Conservation (phyloP, 2,888 invertebrate genomes). For the Clostera curtula region DNA sequence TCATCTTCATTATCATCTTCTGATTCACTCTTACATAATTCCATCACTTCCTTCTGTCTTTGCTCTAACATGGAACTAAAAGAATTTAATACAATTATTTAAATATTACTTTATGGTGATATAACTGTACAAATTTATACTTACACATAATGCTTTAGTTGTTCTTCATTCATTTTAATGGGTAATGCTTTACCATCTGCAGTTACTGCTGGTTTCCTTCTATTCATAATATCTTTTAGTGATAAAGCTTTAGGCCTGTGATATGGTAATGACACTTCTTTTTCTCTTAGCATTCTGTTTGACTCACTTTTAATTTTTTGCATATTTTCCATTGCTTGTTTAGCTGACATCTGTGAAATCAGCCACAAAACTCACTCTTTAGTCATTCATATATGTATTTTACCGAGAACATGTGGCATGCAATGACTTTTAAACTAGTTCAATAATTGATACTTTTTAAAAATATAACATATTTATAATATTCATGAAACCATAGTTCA, state of each 20-base stretch:
- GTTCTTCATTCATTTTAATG: constrained; percentile 80
- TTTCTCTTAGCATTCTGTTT: constrained; percentile 86
- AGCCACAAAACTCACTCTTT: no score
- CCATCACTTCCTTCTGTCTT: constrained; percentile 82
- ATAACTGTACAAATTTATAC: constrained; percentile 25
- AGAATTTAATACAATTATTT: not conserved
- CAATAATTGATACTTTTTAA: no score
- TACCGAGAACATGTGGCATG: no score
- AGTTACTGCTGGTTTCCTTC: constrained; percentile 47
- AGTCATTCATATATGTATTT: no score
- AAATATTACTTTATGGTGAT: not conserved
- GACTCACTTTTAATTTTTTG: constrained; percentile 88
- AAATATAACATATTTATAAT: no score
- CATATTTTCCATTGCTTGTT: constrained; percentile 80
- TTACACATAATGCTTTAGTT: constrained; percentile 79
- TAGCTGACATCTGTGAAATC: constrained; percentile 77
- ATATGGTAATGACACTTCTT: constrained; percentile 85
- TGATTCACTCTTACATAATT: constrained; percentile 82
- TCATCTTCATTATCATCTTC: constrained; percentile 21
- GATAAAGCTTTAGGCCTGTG: constrained; percentile 88
- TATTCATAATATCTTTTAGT: constrained; percentile 84
- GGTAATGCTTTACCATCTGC: constrained; percentile 59
- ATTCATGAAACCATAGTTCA: no score
- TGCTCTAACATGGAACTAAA: constrained; percentile 79
- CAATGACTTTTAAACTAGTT: no score